Evolutionary conservation across 2,797 vertebrate genomes (phyloP), one percentile per base, ranked within the genome.

Genomic region (Caiman crocodilus): DNA sequence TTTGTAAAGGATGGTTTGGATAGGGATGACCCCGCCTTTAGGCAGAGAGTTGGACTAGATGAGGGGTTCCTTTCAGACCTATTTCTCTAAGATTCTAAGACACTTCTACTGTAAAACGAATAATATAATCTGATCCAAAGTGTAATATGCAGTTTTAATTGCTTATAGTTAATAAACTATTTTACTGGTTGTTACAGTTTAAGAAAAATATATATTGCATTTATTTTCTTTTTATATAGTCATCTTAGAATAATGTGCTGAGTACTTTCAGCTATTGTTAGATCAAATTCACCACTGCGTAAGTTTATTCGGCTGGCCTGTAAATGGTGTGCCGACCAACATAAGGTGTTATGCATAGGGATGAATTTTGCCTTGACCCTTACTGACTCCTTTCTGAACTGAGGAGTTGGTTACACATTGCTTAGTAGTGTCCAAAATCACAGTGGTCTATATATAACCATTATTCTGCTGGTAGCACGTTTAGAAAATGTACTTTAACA

Each of bases 401-500:
- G 25, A 80, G 91, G 80, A 75, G 26, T 0, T 12, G 35, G 23
- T 14, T 89, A 84, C 0, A 0, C 3, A 18, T 15, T 26, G 1
- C 1, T 4, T 20, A 6, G 7, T 21, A 26, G 0, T 4, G 18
- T 21, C 32, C 0, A 0, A 14, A 71, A 82, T 13, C 56, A 1
- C 12, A 32, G 67, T 5, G 10, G 65, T 82, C 23, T 73, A 16
- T 8, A 60, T 26, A 59, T 14, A 75, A 67, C 42, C 65, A 30
- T 6, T 88, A 64, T 57, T 23, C 6, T 7, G 0, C 60, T 81
- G 76, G 58, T 50, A 32, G 63, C 18, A 13, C 26, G 28, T 80
- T 90, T 78, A 85, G 79, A 55, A 84, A 79, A 2, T 50, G 76
- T 74, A 5, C 11, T 73, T 50, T 14, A 73, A 50, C 50, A 25